Evolutionary conservation across 2,888 invertebrate species (phyloP).

Genomic region (Pachymerium ferrugineum): DNA sequence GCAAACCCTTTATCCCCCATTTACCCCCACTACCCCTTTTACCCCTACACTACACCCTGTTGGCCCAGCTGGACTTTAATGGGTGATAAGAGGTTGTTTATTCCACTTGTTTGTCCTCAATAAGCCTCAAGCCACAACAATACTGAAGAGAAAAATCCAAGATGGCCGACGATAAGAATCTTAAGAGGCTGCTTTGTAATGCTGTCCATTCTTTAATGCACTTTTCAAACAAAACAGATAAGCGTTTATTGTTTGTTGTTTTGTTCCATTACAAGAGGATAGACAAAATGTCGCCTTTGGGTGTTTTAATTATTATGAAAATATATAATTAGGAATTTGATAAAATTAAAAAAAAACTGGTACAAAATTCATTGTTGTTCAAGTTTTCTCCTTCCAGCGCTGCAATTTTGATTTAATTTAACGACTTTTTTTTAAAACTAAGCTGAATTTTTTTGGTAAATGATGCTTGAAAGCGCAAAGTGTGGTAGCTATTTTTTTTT

Average conservation of each 20-base stretch:
- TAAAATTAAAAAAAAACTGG: neutral
- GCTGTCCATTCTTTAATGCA: neutral
- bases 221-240: neutral
- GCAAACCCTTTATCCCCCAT: neutral
- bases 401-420: too few species aligned
- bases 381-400: neutral
- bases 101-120: neutral
- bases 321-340: neutral
- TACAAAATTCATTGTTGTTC: neutral
- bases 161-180: neutral
- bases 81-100: neutral
- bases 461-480: too few species aligned
- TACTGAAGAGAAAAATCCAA: neutral
- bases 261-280: neutral
- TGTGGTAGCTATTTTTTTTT: too few species aligned
- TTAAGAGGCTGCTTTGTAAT: neutral
- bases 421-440: too few species aligned
- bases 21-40: neutral
- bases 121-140: neutral
- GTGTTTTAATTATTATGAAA: neutral
- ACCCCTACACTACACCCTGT: too few species aligned
- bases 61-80: constrained; percentile 2
- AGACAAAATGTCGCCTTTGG: neutral
- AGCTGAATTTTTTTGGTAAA: neutral
- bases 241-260: neutral